These are phyloP conservation scores for Hylomyscus alleni DNA, from an alignment of 2,797 vertebrate species.

Conservation along the genomic window DNA sequence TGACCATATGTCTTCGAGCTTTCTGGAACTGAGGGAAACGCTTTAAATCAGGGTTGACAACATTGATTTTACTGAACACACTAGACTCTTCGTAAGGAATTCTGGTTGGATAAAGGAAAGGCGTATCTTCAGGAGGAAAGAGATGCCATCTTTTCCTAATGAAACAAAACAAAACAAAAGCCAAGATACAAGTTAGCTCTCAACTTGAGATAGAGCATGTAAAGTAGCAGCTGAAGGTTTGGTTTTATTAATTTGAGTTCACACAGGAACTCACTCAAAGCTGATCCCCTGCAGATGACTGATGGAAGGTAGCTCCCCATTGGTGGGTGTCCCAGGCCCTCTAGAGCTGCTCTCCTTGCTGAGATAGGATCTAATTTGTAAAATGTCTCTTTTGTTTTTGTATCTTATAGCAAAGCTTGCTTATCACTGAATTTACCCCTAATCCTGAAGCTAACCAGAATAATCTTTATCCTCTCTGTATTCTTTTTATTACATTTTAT, in stretches of 20 bases:
- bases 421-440: not conserved
- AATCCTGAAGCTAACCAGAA: constrained; percentile 1
- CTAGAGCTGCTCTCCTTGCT: not conserved
- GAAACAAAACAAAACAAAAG: constrained; percentile 80
- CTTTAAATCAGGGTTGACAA: constrained; percentile 92
- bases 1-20: constrained; percentile 90
- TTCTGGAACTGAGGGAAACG: constrained; percentile 91
- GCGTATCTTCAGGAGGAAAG: constrained; percentile 94
- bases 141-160: constrained; percentile 97
- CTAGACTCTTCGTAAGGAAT: constrained; percentile 99
- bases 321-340: not conserved
- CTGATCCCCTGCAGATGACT: not conserved
- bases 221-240: constrained; percentile 76
- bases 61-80: constrained; percentile 95
- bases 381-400: not conserved
- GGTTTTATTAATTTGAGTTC: constrained; percentile 59
- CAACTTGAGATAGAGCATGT: constrained; percentile 67
- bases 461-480: not conserved
- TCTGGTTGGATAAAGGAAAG: constrained; percentile 95
- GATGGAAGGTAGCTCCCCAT: not conserved
- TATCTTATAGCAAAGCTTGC: not conserved
- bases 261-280: not conserved
- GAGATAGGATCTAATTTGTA: not conserved
- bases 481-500: not conserved
- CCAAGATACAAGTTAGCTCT: constrained; percentile 76